phyloP scores from a whole-genome alignment of 2,797 vertebrate genomes.

The Spheniscus humboldti region DNA sequence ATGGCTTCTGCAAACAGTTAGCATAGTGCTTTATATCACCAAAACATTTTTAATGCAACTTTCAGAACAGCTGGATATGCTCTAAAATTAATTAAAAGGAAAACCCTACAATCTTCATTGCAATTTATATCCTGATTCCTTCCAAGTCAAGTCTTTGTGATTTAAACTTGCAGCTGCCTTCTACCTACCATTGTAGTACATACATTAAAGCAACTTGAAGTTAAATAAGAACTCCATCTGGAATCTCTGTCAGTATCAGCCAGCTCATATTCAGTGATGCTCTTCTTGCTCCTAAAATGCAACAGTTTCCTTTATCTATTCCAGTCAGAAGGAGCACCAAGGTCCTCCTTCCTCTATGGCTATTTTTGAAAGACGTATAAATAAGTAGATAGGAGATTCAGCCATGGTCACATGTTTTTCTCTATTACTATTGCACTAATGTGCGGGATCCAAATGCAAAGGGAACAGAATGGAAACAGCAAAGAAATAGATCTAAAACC shows the following conservation, averaged over 20 bases:
- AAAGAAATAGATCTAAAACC: background rate
- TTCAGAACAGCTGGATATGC: background rate
- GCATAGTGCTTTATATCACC: background rate
- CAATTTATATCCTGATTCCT: background rate
- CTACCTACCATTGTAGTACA: background rate
- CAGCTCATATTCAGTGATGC: background rate
- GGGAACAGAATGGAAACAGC: background rate
- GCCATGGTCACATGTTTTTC: background rate
- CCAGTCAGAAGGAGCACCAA: background rate
- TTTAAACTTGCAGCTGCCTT: background rate
- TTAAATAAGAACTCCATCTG: background rate
- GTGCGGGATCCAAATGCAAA: background rate
- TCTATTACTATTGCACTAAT: background rate
- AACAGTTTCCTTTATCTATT: background rate
- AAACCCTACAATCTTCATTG: background rate
- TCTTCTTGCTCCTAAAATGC: background rate
- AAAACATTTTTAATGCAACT: background rate
- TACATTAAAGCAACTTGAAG: background rate
- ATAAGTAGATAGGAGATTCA: background rate
- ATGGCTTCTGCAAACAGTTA: background rate
- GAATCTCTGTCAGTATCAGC: background rate
- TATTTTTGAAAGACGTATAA: background rate
- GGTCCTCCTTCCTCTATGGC: background rate
- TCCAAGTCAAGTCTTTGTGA: background rate
- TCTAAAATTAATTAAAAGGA: background rate